Conservation (phyloP, 2,888 invertebrate species). For the Nephrocerus scutellatus region DNA sequence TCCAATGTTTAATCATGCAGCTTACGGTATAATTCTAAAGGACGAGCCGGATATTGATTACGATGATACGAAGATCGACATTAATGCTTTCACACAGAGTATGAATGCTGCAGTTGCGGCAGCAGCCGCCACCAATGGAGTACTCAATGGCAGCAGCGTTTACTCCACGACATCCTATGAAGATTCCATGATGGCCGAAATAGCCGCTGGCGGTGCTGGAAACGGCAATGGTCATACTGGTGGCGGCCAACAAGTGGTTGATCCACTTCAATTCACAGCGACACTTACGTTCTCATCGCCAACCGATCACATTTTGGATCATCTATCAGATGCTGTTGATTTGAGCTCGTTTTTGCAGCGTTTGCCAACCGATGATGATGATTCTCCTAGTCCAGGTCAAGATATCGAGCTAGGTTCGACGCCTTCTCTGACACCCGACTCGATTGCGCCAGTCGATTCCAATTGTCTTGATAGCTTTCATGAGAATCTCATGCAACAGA, state of each 20-base stretch:
- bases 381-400: slow-evolving; percentile 51
- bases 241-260: slow-evolving; percentile 60
- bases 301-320: slow-evolving; percentile 69
- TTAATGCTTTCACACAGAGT: slow-evolving; percentile 43
- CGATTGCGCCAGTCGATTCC: slow-evolving; percentile 51
- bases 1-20: slow-evolving; percentile 70
- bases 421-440: slow-evolving; percentile 65
- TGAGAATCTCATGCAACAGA: slow-evolving; percentile 60
- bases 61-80: slow-evolving; percentile 66
- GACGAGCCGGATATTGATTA: slow-evolving; percentile 74
- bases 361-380: slow-evolving; percentile 51
- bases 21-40: slow-evolving; percentile 71
- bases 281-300: slow-evolving; percentile 72
- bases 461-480: slow-evolving; percentile 65
- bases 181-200: slow-evolving; percentile 78
- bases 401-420: slow-evolving; percentile 67
- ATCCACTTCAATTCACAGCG: slow-evolving; percentile 75
- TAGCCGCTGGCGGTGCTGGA: slow-evolving; percentile 49
- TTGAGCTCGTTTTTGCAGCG: slow-evolving; percentile 68
- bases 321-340: slow-evolving; percentile 73
- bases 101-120: slow-evolving; percentile 36
- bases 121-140: slow-evolving; percentile 47
- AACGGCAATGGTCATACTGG: slow-evolving; percentile 34
- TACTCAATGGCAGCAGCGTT: slow-evolving; percentile 52
- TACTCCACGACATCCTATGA: no score